phyloP scores from a whole-genome alignment of 2,797 vertebrate species.

The Mastacembelus armatus region DNA sequence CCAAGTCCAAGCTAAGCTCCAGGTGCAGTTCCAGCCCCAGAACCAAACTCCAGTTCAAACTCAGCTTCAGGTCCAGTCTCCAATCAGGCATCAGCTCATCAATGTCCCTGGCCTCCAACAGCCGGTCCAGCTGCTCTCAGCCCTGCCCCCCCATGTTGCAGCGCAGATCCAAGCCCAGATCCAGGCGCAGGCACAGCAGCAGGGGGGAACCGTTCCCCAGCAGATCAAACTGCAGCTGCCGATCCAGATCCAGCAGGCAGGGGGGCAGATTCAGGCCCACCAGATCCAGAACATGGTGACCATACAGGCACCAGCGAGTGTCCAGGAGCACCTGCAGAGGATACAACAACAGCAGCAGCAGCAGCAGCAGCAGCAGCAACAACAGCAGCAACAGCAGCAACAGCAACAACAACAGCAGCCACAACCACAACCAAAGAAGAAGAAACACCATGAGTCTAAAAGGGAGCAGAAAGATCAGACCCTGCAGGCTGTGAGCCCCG shows the following conservation, averaged over 20 bases:
- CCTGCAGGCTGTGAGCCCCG: conserved; percentile 87
- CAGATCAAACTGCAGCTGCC: conserved; percentile 92
- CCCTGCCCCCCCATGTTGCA: conserved; percentile 86
- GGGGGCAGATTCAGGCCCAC: conserved; percentile 87
- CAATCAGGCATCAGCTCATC: conserved; percentile 88
- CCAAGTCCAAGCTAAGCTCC: conserved; percentile 74
- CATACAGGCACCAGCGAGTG: conserved; percentile 89
- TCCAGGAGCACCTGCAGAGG: conserved; percentile 93
- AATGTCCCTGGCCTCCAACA: conserved; percentile 91
- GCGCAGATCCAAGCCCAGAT: conserved; percentile 90
- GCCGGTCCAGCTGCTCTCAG: conserved; percentile 90
- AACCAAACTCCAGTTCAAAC: conserved; percentile 76
- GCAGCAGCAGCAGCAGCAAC: conserved; percentile 87
- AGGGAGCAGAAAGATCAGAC: conserved; percentile 90
- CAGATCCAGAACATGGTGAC: conserved; percentile 93
- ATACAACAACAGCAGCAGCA: conserved; percentile 92
- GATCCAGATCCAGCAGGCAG: conserved; percentile 87
- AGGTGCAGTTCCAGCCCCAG: conserved; percentile 77
- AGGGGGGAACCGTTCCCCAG: conserved; percentile 84
- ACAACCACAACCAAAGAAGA: conserved; percentile 89
- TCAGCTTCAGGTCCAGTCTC: conserved; percentile 80
- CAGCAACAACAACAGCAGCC: conserved; percentile 92
- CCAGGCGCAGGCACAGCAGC: conserved; percentile 83
- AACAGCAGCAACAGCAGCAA: conserved; percentile 94
- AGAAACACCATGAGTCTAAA: conserved; percentile 83